Conservation (phyloP, 35 echinoderm and acorn worm species). For the Ptychodera flava region DNA sequence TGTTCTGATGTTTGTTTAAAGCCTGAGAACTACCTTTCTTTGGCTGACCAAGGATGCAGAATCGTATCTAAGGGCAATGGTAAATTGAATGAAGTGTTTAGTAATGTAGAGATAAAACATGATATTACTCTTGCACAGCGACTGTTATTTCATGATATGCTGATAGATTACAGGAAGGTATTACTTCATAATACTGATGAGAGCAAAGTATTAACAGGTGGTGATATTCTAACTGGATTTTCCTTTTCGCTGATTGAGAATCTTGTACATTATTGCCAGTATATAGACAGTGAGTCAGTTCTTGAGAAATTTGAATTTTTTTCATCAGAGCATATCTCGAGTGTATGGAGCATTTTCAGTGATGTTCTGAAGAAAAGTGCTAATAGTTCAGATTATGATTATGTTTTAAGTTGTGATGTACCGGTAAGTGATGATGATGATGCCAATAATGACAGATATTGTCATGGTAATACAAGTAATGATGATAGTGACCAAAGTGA, state of each 20-base stretch:
- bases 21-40: not conserved
- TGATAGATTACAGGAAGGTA: not conserved
- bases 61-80: not conserved
- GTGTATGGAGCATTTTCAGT: not conserved
- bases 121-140: not conserved
- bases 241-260: not conserved
- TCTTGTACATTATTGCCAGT: not conserved
- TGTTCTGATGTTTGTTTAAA: not conserved
- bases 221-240: not conserved
- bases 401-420: not conserved
- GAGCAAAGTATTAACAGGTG: not conserved
- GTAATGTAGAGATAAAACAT: not conserved
- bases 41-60: not conserved
- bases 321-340: not conserved
- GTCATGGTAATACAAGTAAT: not conserved
- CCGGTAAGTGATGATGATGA: not conserved
- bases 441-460: not conserved
- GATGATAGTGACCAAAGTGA: not conserved
- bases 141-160: not conserved
- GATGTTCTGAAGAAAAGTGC: not conserved
- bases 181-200: not conserved
- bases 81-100: not conserved
- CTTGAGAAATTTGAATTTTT: not conserved
- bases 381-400: not conserved
- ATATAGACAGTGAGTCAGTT: not conserved